Base-by-base conservation (phyloP, 2,113 vertebrate genomes). In the Boulengeromyrus knoepffleri region DNA sequence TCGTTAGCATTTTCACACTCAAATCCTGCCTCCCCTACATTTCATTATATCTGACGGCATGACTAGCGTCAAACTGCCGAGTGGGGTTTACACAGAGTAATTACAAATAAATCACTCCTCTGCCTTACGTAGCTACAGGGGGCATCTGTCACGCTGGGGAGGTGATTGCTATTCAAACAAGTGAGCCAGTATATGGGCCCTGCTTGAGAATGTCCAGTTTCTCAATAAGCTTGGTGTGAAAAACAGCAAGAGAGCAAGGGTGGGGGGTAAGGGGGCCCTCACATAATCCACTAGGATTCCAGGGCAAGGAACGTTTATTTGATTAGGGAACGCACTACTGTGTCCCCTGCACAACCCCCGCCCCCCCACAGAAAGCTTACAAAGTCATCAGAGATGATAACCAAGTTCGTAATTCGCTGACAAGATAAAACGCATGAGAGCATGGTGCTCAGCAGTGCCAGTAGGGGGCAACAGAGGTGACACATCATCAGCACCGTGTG, bases 81-180 rank as follows among this genome's bases (percentile, higher is more conserved):
- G 36, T 42, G 74, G 36, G 17, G 45, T 85, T 47, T 9, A 47
- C 19, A n/a, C 24, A 47, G 3, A 45, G 45, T 85, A 85, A 46
- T 85, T n/a, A n/a, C 39, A 85, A 85, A 85, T 85, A 85, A 85
- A 85, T 47, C 83, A n/a, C 7, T 21, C 83, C 39, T 85, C 39
- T 46, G 39, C 80, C 45, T 84, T 47, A 84, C 9, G 8, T 84
- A 27, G 83, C 83, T 85, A 12, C 9, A 24, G 49, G 49, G 85
- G 49, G 6, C 49, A 36, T 87, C 49, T 19, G 49, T 87, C 27
- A 13, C 12, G 5, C 27, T 87, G 47, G 49, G 49, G 47, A 49
- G 49, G 49, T 19, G 46, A 87, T n/a, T 52, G 85, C 85, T 31
- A 87, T 52, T 87, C 85, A 87, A 87, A 87, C n/a, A 87, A n/a